Evolutionary conservation across 2,113 vertebrate genomes (phyloP).

Genomic region (Otocyon megalotis): DNA sequence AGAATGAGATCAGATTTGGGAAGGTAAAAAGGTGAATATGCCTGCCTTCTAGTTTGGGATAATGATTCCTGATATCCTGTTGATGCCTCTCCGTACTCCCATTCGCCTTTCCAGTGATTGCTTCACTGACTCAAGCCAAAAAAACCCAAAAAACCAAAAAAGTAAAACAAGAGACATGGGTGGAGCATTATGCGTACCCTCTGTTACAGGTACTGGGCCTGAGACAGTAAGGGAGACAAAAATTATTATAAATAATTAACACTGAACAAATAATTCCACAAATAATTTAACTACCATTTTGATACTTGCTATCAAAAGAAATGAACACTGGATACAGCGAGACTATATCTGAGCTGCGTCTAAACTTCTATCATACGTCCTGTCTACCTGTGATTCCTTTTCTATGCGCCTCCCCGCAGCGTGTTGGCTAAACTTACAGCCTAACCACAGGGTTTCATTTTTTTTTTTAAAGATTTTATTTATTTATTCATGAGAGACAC

Average conservation of each 20-base stretch:
- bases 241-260: neutral
- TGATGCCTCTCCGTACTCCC: neutral
- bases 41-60: neutral
- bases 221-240: neutral
- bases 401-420: rapidly evolving
- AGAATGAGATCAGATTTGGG: neutral
- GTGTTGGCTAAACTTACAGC: neutral
- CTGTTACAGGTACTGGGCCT: neutral
- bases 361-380: rapidly evolving
- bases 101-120: neutral
- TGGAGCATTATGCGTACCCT: rapidly evolving
- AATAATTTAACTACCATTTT: neutral
- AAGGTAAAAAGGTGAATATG: neutral
- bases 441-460: neutral
- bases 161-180: neutral
- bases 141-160: neutral
- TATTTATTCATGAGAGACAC: too few species aligned
- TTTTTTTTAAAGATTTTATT: too few species aligned
- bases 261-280: neutral
- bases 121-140: neutral
- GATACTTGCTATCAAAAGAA: neutral
- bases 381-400: neutral
- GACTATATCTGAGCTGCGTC: rapidly evolving
- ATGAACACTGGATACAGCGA: neutral
- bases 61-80: neutral